Conservation (phyloP, 2,888 invertebrate species). For the Pogonocherus hispidulus region DNA sequence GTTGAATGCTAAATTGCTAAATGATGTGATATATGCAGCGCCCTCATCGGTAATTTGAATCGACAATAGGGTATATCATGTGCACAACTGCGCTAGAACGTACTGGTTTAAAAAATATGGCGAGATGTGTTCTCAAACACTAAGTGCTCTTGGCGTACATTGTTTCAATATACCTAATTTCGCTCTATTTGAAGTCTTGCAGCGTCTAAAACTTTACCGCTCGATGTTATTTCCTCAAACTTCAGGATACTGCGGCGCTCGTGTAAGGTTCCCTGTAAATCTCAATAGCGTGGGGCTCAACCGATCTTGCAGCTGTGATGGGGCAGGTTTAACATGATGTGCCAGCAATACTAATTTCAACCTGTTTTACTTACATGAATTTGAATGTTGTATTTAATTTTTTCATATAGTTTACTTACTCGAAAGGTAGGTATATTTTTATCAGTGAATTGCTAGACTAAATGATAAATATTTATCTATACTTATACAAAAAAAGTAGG, state of each 20-base stretch:
- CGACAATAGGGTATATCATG: too few species aligned
- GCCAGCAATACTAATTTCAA: background rate
- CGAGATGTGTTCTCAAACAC: background rate
- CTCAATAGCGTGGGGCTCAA: background rate
- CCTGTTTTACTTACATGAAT: background rate
- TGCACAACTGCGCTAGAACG: too few species aligned
- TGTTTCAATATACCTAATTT: constrained; percentile 11
- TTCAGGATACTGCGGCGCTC: background rate
- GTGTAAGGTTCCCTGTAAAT: constrained; percentile 1
- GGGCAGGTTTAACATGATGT: background rate
- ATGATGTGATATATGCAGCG: too few species aligned
- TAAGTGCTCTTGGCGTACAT: constrained; percentile 16
- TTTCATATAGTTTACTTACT: too few species aligned
- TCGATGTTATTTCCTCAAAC: constrained; percentile 13
- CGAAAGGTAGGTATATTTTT: too few species aligned
- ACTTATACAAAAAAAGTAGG: too few species aligned
- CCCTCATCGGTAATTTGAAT: too few species aligned
- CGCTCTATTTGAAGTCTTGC: background rate
- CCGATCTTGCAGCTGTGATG: constrained; percentile 2
- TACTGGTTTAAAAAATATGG: background rate
- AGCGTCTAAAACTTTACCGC: constrained; percentile 16
- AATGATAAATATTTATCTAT: too few species aligned
- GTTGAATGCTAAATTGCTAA: too few species aligned
- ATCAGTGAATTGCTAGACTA: too few species aligned
- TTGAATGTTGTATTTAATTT: too few species aligned